These are phyloP conservation scores for Crioceris asparagi DNA, from an alignment of 2,888 invertebrate genomes.

Conservation along the genomic window DNA sequence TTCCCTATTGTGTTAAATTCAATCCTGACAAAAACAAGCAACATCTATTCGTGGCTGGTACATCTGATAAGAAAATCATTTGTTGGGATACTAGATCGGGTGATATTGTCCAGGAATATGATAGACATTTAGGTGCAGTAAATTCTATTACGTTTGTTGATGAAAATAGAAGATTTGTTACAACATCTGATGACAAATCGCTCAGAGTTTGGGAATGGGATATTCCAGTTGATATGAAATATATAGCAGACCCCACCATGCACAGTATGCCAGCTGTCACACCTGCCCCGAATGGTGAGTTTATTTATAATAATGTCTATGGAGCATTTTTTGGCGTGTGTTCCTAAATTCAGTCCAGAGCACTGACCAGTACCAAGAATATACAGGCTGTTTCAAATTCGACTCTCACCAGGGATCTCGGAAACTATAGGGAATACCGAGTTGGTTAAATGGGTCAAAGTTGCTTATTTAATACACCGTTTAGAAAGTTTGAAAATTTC, in stretches of 20 bases:
- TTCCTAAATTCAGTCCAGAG: too few relatives aligned
- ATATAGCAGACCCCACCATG: slow-evolving; percentile 98
- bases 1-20: slow-evolving; percentile 96
- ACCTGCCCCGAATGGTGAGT: slow-evolving; percentile 75
- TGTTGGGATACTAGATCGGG: slow-evolving; percentile 90
- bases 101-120: slow-evolving; percentile 46
- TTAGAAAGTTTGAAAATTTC: too few relatives aligned
- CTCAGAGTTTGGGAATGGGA: slow-evolving; percentile 99
- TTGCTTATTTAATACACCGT: too few relatives aligned
- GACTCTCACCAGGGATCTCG: too few relatives aligned
- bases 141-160: slow-evolving; percentile 99
- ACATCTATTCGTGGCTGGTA: slow-evolving; percentile 95
- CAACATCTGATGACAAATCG: slow-evolving; percentile 98
- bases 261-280: slow-evolving; percentile 98
- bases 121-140: slow-evolving; percentile 95
- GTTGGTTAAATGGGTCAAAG: too few relatives aligned
- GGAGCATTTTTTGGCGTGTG: too few relatives aligned
- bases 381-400: too few relatives aligned
- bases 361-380: too few relatives aligned
- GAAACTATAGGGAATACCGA: too few relatives aligned
- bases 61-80: slow-evolving; percentile 98
- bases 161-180: slow-evolving; percentile 93
- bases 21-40: slow-evolving; percentile 97
- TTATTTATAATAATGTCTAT: background rate
- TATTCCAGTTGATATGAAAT: slow-evolving; percentile 98